Evolutionary conservation across 2,888 invertebrate genomes (phyloP).

Genomic region (Fissipunctia ypsillon): DNA sequence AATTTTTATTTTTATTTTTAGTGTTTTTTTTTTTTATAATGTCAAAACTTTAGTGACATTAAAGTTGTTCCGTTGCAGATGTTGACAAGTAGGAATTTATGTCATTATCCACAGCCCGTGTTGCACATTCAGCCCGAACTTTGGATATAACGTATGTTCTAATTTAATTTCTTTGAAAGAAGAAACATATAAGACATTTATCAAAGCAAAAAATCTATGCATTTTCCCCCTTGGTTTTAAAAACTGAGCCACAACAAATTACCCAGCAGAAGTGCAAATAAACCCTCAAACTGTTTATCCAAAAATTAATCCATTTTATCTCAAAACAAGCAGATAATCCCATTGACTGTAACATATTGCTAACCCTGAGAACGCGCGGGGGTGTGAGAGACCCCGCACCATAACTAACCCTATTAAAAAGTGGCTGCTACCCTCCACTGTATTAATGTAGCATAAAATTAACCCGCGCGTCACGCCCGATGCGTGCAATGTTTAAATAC

Average conservation of each 20-base stretch:
- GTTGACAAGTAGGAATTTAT: not conserved
- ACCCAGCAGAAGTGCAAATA: slow-evolving; percentile 51
- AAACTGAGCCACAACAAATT: slow-evolving; percentile 5
- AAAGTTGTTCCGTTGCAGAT: not conserved
- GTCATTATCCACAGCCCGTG: not conserved
- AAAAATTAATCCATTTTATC: slow-evolving; percentile 73
- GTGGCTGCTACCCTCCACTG: slow-evolving; percentile 81
- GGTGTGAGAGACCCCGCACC: slow-evolving; percentile 80
- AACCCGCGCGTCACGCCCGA: slow-evolving; percentile 86
- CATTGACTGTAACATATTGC: slow-evolving; percentile 83
- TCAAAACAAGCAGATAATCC: slow-evolving; percentile 80
- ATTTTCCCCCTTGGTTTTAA: not conserved
- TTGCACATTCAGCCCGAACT: not conserved
- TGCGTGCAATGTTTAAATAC: slow-evolving; percentile 82
- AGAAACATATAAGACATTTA: not conserved
- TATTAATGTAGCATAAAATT: slow-evolving; percentile 91
- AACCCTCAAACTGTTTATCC: slow-evolving; percentile 57
- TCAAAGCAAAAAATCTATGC: not conserved
- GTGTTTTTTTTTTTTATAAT: not conserved
- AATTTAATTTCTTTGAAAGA: not conserved
- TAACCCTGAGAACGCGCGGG: slow-evolving; percentile 80
- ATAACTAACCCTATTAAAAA: slow-evolving; percentile 90
- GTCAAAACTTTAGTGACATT: not conserved
- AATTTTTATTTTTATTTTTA: too few relatives aligned
- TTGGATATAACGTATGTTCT: not conserved